Base-by-base conservation (phyloP, 2,888 invertebrate genomes). In the Frankliniella fusca region DNA sequence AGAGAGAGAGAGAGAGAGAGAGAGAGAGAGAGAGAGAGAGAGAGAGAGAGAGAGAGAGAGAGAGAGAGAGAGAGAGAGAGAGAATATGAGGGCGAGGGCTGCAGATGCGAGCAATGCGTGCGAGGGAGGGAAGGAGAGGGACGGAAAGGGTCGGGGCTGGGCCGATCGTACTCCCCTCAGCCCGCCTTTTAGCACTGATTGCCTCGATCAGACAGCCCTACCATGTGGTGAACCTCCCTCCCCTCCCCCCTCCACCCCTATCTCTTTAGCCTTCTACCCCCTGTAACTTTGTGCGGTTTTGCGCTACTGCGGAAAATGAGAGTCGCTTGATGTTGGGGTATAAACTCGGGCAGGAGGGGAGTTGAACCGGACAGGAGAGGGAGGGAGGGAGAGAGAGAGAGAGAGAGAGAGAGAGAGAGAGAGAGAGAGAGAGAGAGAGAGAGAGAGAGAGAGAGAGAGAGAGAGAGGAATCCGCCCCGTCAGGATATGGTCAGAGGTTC, bases 21-120 rank as follows among this genome's bases (percentile, higher is more conserved):
- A 65, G 65, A 65, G 65, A 65, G 65, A 65, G 65, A 65, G n/a
- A 65, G 65, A 65, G 65, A 65, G 65, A 65, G 65, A 65, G 65
- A 65, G n/a, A 65, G 65, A 65, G 65, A 65, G 65, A 65, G 65
- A 65, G 65, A 65, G n/a, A 65, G 65, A 65, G 65, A 65, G 65
- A 65, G 70, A 0, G 70, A 23, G 70, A 11, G 70, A 70, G 70
- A 11, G 23, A 70, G 70, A n/a, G 23, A 70, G 23, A 9, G 65
- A 65, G 65, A 65, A 65, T 11, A 65, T 20, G 65, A 65, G 65
- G 3, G 70, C 20, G 61, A 18, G 18, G 1, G 61, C n/a, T 2
- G 38, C 38, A 38, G 38, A 38, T 38, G 38, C 38, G 38, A 38
- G 38, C 38, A 38, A 38, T 38, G 38, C 38, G 38, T 38, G 38